Conservation (phyloP, 2,888 invertebrate genomes). For the Eucriotettix oculatus region DNA sequence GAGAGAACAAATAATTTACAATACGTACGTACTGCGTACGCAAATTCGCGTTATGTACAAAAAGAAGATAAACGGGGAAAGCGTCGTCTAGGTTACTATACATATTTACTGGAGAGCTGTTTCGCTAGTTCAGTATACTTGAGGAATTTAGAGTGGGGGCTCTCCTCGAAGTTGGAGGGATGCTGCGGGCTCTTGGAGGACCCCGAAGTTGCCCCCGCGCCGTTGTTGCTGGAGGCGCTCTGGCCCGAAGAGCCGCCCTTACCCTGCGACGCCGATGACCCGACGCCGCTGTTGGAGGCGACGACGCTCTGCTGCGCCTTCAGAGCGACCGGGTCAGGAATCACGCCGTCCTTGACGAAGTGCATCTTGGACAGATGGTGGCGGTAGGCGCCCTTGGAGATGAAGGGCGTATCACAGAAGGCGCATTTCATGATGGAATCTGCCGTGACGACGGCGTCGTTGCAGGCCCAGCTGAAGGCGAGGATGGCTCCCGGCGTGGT, state of each 20-base stretch:
- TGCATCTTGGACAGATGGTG: constrained; percentile 93
- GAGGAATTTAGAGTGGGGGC: constrained; percentile 91
- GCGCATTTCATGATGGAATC: constrained; percentile 89
- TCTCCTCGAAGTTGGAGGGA: constrained; percentile 52
- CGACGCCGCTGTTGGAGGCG: constrained; percentile 17
- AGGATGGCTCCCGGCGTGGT: constrained; percentile 56
- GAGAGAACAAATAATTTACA: background rate
- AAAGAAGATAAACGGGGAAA: background rate
- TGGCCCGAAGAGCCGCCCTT: constrained; percentile 19
- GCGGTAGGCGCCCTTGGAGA: constrained; percentile 90
- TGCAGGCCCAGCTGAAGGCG: constrained; percentile 89
- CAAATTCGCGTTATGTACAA: background rate
- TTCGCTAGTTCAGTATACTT: constrained; percentile 98
- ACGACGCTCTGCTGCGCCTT: constrained; percentile 30
- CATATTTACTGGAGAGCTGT: constrained; percentile 93
- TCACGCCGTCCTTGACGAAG: constrained; percentile 81
- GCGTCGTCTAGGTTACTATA: constrained; percentile 36
- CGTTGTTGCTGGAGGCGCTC: constrained; percentile 14
- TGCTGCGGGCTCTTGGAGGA: constrained; percentile 21
- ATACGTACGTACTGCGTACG: background rate
- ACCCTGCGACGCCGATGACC: constrained; percentile 27
- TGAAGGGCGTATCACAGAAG: constrained; percentile 88
- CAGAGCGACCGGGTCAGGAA: constrained; percentile 55
- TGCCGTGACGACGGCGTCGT: constrained; percentile 72
- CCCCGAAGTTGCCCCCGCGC: background rate